A percentile compares a stretch with the other conserved stretches of the same genome.
Evolutionary conservation across 2,888 invertebrate genomes (phyloP).

Genomic region (Mimumesa dahlbomi): DNA sequence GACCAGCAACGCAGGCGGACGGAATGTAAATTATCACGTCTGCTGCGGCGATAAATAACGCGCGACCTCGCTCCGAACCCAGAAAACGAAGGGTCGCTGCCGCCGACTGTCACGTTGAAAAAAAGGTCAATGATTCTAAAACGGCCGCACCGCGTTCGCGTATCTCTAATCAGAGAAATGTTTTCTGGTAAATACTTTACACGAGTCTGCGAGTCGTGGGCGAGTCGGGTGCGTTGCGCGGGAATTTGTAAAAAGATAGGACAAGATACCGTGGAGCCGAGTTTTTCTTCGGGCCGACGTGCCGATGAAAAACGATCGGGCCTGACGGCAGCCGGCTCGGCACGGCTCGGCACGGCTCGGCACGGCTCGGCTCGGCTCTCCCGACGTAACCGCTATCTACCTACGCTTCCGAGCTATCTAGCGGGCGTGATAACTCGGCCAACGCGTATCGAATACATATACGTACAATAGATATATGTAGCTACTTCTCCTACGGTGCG

Average conservation of each 20-base stretch:
- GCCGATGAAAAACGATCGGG: conserved; percentile 38
- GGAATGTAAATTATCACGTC: conserved; percentile 61
- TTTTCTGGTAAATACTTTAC: no score
- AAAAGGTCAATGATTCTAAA: conserved; percentile 26
- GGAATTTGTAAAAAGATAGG: conserved; percentile 17
- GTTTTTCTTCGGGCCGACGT: conserved; percentile 36
- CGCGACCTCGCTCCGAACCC: conserved; percentile 24
- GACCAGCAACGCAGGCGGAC: conserved; percentile 30
- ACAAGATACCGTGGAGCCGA: conserved; percentile 25
- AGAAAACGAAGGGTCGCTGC: conserved; percentile 32
- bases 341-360: no score
- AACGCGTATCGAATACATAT: no score
- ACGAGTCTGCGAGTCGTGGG: no score
- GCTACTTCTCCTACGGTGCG: no score
- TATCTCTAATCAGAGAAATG: conserved; percentile 25
- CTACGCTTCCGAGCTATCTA: no score
- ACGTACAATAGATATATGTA: no score
- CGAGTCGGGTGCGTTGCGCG: not conserved
- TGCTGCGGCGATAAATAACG: conserved; percentile 57
- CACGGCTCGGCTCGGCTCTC: no score
- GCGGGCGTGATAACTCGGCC: no score
- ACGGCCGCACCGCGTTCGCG: not conserved
- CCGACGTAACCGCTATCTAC: no score
- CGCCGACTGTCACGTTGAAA: conserved; percentile 3
- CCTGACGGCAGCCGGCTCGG: conserved; percentile 17